These are phyloP conservation scores for Montipora cactus DNA, from an alignment of 64 coral and sea anemone genomes.

Conservation along the genomic window DNA sequence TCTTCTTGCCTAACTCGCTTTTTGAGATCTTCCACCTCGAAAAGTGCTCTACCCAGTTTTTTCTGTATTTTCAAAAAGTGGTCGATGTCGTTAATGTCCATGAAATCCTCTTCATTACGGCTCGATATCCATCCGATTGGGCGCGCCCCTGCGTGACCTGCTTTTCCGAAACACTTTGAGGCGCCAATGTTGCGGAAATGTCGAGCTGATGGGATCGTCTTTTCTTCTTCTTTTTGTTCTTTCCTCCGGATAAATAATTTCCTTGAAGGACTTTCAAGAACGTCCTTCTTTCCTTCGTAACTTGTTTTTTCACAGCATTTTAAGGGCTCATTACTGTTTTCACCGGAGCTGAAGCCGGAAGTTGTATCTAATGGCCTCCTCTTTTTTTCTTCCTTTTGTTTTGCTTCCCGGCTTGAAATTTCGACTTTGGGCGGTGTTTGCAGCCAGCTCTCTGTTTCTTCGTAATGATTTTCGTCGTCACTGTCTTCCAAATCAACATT, in stretches of 20 bases:
- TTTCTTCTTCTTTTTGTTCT: not conserved
- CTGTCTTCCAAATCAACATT: not conserved
- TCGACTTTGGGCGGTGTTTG: not conserved
- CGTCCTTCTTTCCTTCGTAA: too few species aligned
- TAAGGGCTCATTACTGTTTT: too few species aligned
- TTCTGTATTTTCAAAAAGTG: not conserved
- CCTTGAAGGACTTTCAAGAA: too few species aligned
- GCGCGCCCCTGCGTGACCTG: too few species aligned
- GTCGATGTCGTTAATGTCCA: conserved; percentile 25
- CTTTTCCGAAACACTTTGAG: too few species aligned
- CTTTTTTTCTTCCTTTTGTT: not conserved
- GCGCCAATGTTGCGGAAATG: not conserved
- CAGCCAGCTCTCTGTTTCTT: not conserved
- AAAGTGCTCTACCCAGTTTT: not conserved
- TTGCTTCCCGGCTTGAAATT: not conserved
- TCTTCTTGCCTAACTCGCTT: not conserved
- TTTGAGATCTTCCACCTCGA: not conserved
- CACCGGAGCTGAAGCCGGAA: too few species aligned
- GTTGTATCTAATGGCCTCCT: not conserved
- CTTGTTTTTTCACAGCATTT: too few species aligned
- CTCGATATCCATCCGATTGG: not conserved
- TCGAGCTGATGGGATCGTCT: not conserved
- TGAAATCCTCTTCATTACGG: not conserved
- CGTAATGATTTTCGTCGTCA: not conserved
- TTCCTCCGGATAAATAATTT: not conserved